phyloP scores from a whole-genome alignment of 1,140 invertebrate genomes.

The Panonychus citri region DNA sequence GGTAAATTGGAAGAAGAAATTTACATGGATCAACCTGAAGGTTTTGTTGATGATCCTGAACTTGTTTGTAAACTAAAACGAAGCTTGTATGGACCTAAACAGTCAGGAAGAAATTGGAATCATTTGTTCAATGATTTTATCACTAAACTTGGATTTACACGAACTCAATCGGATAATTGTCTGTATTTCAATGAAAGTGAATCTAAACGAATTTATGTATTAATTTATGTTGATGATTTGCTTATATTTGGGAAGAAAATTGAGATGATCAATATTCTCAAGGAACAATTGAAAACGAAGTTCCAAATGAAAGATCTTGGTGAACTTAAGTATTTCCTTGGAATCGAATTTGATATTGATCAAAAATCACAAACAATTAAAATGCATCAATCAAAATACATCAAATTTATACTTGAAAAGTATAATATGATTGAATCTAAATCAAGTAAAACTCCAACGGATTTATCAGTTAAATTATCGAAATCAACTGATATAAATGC shows the following conservation, averaged over 20 bases:
- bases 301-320: slow-evolving; percentile 7
- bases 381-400: slow-evolving; percentile 9
- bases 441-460: slow-evolving; percentile 17
- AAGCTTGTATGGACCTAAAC: slow-evolving; percentile 19
- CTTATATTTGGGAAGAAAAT: slow-evolving; percentile 1
- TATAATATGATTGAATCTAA: slow-evolving; percentile 19
- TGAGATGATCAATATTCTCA: background rate
- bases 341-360: slow-evolving; percentile 4
- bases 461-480: slow-evolving; percentile 12
- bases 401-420: slow-evolving; percentile 7
- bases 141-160: background rate
- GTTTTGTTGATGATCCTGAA: background rate
- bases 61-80: slow-evolving; percentile 10
- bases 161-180: slow-evolving; percentile 1
- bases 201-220: background rate
- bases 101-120: slow-evolving; percentile 18
- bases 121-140: slow-evolving; percentile 1
- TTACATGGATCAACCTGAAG: slow-evolving; percentile 5
- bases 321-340: background rate
- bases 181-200: background rate
- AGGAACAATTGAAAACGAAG: background rate
- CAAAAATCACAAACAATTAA: background rate
- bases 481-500: background rate
- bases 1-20: slow-evolving; percentile 5
- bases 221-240: slow-evolving; percentile 9